Evolutionary conservation across 2,888 invertebrate species (phyloP), one percentile per base, ranked within the genome.

Genomic region (Eupithecia tripunctaria): DNA sequence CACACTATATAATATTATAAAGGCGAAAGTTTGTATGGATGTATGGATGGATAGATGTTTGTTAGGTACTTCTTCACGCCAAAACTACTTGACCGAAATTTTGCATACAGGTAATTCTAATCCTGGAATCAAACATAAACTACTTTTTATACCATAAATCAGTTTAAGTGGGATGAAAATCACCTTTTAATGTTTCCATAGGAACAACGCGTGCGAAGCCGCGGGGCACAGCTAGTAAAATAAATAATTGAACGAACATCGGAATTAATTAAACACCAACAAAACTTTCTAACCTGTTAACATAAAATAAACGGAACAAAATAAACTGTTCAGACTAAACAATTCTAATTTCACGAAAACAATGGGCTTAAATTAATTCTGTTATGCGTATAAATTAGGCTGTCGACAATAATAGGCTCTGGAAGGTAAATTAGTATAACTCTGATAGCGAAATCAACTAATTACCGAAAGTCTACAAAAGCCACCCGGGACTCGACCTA

Each of bases 271-370:
- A 18, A 60, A 60, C 29, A 63, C n/a, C 3, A 63, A 60, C 29
- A 32, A 63, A 63, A 63, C 32, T 32, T 32, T 32, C 18, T n/a
- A n/a, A 63, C 62, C 62, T 62, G 60, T 18, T 32, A 7, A n/a
- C 32, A 18, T 1, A 60, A 29, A 60, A 60, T 27, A 60, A 60
- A 60, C 60, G 7, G 27, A 60, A 63, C 29, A 43, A 72, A 51
- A 73, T 73, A 67, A 73, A 69, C 66, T 59, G 51, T 21, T 63
- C 68, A 69, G 62, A 56, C 68, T 47, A 59, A 74, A 74, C 71
- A 74, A 74, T 67, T 67, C 69, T 69, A 73, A 69, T 73, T 73
- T 69, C 47, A 25, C 12, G 38, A 66, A 69, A 66, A 72, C 72
- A 73, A 73, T 59, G 59, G 68, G 25, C 51, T 63, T 63, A 25